These are phyloP conservation scores for Melopsittacus undulatus DNA, from an alignment of 2,797 vertebrate species.

Conservation along the genomic window DNA sequence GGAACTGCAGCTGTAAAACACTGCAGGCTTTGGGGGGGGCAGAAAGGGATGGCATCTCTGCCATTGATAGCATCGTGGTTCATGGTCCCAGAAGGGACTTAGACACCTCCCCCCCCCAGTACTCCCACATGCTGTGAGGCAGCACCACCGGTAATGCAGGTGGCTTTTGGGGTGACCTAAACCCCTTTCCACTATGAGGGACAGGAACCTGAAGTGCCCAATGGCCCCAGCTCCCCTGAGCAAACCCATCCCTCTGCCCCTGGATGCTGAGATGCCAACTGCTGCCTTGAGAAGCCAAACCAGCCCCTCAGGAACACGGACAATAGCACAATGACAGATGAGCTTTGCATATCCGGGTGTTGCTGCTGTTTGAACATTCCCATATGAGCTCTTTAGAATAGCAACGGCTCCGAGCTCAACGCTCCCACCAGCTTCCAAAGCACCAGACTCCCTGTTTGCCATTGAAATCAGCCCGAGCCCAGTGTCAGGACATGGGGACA, in stretches of 20 bases:
- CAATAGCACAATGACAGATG: conserved; percentile 11
- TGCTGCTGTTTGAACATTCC: background rate
- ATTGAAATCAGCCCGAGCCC: fast-evolving
- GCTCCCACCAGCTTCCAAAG: fast-evolving
- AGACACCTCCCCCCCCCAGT: background rate
- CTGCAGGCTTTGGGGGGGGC: background rate
- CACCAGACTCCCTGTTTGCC: fast-evolving
- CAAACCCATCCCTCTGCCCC: background rate
- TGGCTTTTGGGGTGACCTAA: background rate
- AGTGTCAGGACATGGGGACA: fast-evolving
- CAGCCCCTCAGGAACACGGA: background rate
- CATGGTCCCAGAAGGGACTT: too few species aligned
- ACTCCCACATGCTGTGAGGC: fast-evolving
- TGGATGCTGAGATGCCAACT: background rate
- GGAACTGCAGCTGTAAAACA: background rate
- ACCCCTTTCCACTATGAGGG: too few species aligned
- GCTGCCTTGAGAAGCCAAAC: background rate
- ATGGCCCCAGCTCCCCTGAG: background rate
- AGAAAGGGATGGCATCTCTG: background rate
- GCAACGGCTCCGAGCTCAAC: background rate
- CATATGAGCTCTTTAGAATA: background rate
- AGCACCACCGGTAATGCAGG: fast-evolving
- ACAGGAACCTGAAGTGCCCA: background rate
- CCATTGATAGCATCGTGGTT: fast-evolving
- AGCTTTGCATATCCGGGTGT: conserved; percentile 40